Conservation (phyloP, 1,140 invertebrate species). For the Rhopalosiphum padi region DNA sequence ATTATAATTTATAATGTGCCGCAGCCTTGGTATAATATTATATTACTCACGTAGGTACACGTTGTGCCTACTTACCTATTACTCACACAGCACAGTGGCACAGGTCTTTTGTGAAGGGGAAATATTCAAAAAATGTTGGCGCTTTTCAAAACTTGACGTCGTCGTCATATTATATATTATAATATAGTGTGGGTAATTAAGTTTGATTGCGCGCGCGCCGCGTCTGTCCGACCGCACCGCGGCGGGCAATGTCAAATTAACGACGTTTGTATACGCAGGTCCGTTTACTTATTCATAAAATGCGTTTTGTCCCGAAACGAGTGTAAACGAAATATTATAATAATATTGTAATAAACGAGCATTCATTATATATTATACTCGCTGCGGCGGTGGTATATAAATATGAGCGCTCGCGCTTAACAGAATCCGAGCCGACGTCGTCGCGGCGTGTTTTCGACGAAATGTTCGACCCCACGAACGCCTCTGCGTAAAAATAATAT, state of each 20-base stretch:
- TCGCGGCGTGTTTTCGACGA: neutral
- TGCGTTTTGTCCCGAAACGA: neutral
- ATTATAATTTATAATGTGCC: neutral
- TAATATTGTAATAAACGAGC: neutral
- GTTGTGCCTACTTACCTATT: neutral
- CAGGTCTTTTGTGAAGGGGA: neutral
- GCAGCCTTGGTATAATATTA: neutral
- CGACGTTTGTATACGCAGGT: neutral
- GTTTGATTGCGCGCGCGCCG: neutral
- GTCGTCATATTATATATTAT: neutral
- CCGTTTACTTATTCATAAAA: conserved; percentile 7
- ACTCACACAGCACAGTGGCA: neutral
- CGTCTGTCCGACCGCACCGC: neutral
- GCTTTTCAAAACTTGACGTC: neutral
- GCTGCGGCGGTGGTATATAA: neutral
- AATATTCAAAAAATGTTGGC: neutral
- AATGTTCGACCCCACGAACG: neutral
- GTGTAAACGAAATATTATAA: neutral
- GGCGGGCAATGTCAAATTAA: conserved; percentile 32
- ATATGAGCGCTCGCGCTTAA: neutral
- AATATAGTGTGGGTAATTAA: neutral
- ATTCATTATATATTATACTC: neutral
- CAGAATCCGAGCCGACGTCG: neutral
- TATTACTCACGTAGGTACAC: neutral
- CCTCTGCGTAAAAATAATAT: no score